phyloP scores from a whole-genome alignment of 1,140 invertebrate genomes.

The Plectrocnemia conspersa region DNA sequence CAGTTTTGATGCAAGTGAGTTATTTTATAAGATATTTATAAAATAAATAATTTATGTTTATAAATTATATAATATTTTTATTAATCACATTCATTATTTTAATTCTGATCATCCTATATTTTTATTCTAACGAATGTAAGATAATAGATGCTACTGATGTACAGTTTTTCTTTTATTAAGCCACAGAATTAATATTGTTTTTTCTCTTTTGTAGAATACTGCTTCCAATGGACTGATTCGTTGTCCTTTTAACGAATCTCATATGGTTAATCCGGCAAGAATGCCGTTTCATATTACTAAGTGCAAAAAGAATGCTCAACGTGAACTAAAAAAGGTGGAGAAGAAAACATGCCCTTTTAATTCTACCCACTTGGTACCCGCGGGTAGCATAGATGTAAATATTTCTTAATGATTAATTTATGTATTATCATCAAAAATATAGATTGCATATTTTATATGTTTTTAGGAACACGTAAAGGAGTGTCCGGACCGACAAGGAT shows the following conservation, averaged over 20 bases:
- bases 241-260: slow-evolving; percentile 42
- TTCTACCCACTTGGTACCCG: slow-evolving; percentile 40
- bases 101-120: neutral
- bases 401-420: slow-evolving; percentile 6
- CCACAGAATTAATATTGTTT: neutral
- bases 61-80: slow-evolving; percentile 5
- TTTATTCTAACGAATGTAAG: neutral
- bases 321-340: slow-evolving; percentile 29
- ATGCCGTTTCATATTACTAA: slow-evolving; percentile 45
- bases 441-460: slow-evolving; percentile 1
- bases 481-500: slow-evolving; percentile 37
- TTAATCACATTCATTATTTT: neutral
- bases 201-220: neutral
- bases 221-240: slow-evolving; percentile 25
- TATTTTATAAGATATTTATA: too few relatives aligned
- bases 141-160: too few relatives aligned
- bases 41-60: slow-evolving; percentile 3
- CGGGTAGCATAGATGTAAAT: slow-evolving; percentile 43
- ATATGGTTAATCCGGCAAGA: slow-evolving; percentile 40
- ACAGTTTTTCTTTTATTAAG: too few relatives aligned
- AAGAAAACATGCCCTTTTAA: slow-evolving; percentile 41
- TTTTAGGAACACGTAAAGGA: slow-evolving; percentile 40
- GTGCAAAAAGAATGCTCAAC: slow-evolving; percentile 41
- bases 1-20: too few relatives aligned
- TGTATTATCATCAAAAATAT: neutral